Conservation (phyloP, 2,888 invertebrate genomes). For the Anorthoa munda region DNA sequence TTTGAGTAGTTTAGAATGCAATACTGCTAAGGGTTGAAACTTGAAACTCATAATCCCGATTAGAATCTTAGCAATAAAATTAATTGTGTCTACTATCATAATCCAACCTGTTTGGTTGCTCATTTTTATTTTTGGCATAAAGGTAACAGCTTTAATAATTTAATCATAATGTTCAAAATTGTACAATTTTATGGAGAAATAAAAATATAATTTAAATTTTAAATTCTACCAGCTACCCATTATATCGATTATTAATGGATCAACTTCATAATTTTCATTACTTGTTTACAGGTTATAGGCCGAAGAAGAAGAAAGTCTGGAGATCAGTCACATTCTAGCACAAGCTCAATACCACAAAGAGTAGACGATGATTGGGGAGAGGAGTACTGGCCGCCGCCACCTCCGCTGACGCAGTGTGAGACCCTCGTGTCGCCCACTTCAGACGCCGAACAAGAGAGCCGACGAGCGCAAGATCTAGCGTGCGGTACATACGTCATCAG, state of each 20-base stretch:
- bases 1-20: neutral
- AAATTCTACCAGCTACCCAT: neutral
- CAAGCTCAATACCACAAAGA: slow-evolving; percentile 93
- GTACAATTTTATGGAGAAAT: too few species aligned
- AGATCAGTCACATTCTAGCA: slow-evolving; percentile 92
- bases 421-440: slow-evolving; percentile 93
- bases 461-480: slow-evolving; percentile 81
- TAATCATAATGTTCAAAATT: too few species aligned
- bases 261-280: neutral
- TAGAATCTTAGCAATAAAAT: neutral
- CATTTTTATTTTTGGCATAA: too few species aligned
- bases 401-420: slow-evolving; percentile 92
- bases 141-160: too few species aligned
- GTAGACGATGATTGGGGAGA: slow-evolving; percentile 92
- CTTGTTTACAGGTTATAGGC: slow-evolving; percentile 89
- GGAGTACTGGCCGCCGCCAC: slow-evolving; percentile 94
- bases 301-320: slow-evolving; percentile 90
- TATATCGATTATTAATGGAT: neutral
- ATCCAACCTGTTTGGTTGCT: neutral
- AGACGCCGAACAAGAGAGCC: slow-evolving; percentile 87
- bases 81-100: neutral
- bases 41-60: neutral
- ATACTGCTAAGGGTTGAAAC: neutral
- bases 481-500: slow-evolving; percentile 96
- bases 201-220: too few species aligned